Evolutionary conservation across 53 echinoderm and acorn worm genomes (phyloP).

Genomic region (Temnopleurus reevesii): DNA sequence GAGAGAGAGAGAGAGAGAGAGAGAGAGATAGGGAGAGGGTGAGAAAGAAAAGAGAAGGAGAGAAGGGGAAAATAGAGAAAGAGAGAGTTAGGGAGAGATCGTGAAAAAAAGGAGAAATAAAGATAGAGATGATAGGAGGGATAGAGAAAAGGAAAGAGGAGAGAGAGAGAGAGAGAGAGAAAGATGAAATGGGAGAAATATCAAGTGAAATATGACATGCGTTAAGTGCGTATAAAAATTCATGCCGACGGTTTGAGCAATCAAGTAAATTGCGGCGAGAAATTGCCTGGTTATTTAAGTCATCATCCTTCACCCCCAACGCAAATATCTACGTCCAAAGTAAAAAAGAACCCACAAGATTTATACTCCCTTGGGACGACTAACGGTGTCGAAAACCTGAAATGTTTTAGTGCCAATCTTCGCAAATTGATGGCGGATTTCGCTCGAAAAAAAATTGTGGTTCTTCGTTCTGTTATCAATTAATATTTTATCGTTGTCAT

Average conservation of each 20-base stretch:
- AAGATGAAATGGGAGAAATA: neutral
- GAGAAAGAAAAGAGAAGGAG: neutral
- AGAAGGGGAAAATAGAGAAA: neutral
- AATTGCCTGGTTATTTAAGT: slow-evolving; percentile 62
- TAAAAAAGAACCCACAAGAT: neutral
- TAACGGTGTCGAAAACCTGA: slow-evolving; percentile 3
- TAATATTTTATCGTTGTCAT: no score
- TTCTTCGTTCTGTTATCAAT: no score
- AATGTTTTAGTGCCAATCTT: slow-evolving; percentile 52
- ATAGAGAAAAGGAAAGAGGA: neutral
- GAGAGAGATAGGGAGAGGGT: neutral
- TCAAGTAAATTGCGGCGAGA: slow-evolving; percentile 49
- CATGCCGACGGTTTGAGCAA: slow-evolving; percentile 51
- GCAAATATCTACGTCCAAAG: slow-evolving; percentile 45
- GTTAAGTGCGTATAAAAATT: slow-evolving; percentile 49
- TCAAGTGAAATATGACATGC: slow-evolving; percentile 20
- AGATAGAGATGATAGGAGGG: neutral
- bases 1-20: neutral
- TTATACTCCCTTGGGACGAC: slow-evolving; percentile 15
- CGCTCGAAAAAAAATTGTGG: neutral
- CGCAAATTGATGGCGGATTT: slow-evolving; percentile 42
- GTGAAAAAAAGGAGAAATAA: neutral
- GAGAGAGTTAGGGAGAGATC: neutral
- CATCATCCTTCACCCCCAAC: slow-evolving; percentile 58
- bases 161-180: neutral